A percentile compares a stretch with the other conserved stretches of the same genome.
Evolutionary conservation across 1,140 invertebrate genomes (phyloP).

Genomic region (Saxidomus purpurata): DNA sequence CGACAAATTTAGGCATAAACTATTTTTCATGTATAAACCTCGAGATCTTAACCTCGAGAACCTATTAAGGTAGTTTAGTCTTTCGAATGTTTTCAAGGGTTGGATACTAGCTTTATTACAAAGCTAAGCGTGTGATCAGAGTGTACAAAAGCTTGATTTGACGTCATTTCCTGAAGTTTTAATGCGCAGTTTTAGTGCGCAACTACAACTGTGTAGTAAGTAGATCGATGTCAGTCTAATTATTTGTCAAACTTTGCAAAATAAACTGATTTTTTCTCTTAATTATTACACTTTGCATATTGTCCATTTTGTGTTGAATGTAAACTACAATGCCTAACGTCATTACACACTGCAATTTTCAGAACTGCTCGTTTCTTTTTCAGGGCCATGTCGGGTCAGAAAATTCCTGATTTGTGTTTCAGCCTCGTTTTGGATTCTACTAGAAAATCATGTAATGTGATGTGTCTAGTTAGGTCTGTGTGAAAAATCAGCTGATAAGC

Average conservation of each 20-base stretch:
- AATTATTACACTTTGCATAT: not conserved
- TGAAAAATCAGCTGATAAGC: constrained; percentile 54
- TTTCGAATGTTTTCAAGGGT: too few relatives aligned
- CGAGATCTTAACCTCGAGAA: too few relatives aligned
- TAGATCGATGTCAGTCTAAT: constrained; percentile 50
- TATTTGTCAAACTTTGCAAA: constrained; percentile 35
- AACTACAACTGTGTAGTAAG: constrained; percentile 64
- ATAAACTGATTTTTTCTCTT: not conserved
- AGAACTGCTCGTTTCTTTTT: constrained; percentile 33
- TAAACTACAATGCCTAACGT: not conserved
- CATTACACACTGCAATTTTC: not conserved
- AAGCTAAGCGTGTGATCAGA: too few relatives aligned
- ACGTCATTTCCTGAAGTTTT: constrained; percentile 71
- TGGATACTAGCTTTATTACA: too few relatives aligned
- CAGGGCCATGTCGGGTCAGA: constrained; percentile 23
- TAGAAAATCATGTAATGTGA: constrained; percentile 60
- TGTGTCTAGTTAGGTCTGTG: constrained; percentile 43
- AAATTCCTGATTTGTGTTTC: constrained; percentile 65
- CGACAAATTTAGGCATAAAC: too few relatives aligned
- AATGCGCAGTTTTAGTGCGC: constrained; percentile 70
- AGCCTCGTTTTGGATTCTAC: constrained; percentile 74
- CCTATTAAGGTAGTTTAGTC: too few relatives aligned
- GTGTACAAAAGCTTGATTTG: constrained; percentile 10
- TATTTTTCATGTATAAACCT: too few relatives aligned
- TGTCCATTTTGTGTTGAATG: not conserved